Evolutionary conservation across 1,140 invertebrate species (phyloP), one percentile per base, ranked within the genome.

Genomic region (Neodiprion fabricii): DNA sequence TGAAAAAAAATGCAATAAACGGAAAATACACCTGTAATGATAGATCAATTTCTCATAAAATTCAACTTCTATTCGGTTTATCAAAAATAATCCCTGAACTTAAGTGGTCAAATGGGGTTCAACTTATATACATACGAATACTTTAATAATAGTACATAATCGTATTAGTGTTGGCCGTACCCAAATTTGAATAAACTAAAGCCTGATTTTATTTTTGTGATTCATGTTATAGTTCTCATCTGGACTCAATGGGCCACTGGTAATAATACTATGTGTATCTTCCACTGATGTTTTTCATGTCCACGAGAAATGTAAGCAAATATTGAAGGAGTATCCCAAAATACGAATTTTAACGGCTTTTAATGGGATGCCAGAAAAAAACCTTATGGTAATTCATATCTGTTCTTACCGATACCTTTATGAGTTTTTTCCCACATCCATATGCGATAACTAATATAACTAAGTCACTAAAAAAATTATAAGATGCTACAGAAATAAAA

Each of bases 211-310:
- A 40, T 40, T 40, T 40, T 40, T 40, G 5, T 40, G 28, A 74
- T 66, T 78, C 73, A 21, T n/a, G 67, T 61, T 65, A 66, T 47
- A 73, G 75, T 50, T 77, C 77, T 70, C 74, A 50, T 28, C 76
- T 67, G 77, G 77, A 72, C 78, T 77, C 61, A 71, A 70, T 10
- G 68, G 71, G 53, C 85, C 86, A 7, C 71, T 79, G 9, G 80
- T 76, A 61, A 75, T 88, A 49, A 77, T 88, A 72, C 70, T 88
- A 21, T 89, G 86, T 71, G 79, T 83, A 9, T 85, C 85, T 0
- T 79, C 85, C 5, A 73, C 74, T 68, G 80, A 84, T 61, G 85
- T 83, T 53, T 76, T 83, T 40, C 70, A 81, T 73, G 71, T 83
- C 23, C 53, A 81, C 4, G 48, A n/a, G 0, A 53, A 81, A 5